Percentiles rank a stretch among this genome's conserved stretches.
Conservation (phyloP, 1,140 invertebrate species). For the Apis cerana region DNA sequence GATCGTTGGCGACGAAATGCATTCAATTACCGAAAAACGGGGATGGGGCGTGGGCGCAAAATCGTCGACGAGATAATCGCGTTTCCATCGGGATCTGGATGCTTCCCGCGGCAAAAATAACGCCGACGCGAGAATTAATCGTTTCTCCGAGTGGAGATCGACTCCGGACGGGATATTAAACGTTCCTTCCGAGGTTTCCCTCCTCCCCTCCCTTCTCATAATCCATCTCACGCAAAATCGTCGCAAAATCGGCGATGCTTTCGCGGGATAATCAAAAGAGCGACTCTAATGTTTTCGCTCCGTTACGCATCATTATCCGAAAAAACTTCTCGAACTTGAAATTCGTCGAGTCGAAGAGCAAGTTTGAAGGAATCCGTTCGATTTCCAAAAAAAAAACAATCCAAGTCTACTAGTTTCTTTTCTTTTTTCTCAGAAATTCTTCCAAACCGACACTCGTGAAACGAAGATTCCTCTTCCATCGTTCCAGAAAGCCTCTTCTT, state of each 20-base stretch:
- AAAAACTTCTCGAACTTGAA: background rate
- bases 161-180: constrained; percentile 50
- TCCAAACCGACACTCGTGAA: no score
- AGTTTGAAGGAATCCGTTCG: background rate
- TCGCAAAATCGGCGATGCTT: background rate
- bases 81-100: constrained; percentile 28
- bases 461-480: background rate
- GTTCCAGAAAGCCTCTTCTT: background rate
- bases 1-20: background rate
- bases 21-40: background rate
- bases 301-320: background rate
- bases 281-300: background rate
- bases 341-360: background rate
- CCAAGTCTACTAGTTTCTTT: no score
- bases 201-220: constrained; percentile 39
- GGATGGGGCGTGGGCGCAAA: background rate
- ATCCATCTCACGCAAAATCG: constrained; percentile 16
- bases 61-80: constrained; percentile 50
- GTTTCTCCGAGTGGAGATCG: background rate
- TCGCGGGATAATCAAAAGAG: constrained; percentile 28
- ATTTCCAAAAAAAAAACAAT: background rate
- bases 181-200: constrained; percentile 7
- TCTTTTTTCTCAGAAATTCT: no score
- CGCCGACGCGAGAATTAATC: constrained; percentile 52
- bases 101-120: constrained; percentile 33